These are phyloP conservation scores for Apotomis capreana DNA, from an alignment of 2,888 invertebrate species.

Conservation along the genomic window DNA sequence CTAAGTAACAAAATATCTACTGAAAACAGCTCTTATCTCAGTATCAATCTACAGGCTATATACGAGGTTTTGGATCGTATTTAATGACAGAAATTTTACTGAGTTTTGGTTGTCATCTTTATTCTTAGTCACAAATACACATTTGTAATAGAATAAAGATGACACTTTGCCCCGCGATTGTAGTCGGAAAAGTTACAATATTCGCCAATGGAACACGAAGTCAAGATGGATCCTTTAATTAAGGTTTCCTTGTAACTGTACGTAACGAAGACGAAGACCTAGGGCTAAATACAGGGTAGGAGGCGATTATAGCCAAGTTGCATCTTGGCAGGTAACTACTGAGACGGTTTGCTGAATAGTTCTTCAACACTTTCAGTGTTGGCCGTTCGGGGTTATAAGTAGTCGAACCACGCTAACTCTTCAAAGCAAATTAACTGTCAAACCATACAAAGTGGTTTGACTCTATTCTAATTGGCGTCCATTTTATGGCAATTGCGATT, in stretches of 20 bases:
- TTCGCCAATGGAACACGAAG: neutral
- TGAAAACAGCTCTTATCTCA: too few relatives aligned
- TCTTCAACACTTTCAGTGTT: neutral
- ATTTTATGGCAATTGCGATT: neutral
- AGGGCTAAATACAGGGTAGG: conserved; percentile 33
- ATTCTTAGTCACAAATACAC: too few relatives aligned
- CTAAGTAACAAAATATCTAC: too few relatives aligned
- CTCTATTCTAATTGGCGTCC: neutral
- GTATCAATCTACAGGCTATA: too few relatives aligned
- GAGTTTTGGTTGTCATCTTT: too few relatives aligned
- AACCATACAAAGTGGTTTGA: too few relatives aligned
- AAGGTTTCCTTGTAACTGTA: neutral
- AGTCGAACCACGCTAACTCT: neutral
- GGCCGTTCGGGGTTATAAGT: neutral
- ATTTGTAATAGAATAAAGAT: too few relatives aligned
- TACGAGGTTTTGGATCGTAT: too few relatives aligned
- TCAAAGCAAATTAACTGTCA: too few relatives aligned
- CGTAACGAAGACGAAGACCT: conserved; percentile 11
- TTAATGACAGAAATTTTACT: too few relatives aligned
- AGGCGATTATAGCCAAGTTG: conserved; percentile 27
- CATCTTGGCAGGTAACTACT: conserved; percentile 8
- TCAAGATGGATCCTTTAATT: neutral
- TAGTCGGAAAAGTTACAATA: neutral
- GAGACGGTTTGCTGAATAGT: conserved; percentile 2
- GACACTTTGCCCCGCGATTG: too few relatives aligned